Conservation (phyloP, 2,113 vertebrate species). For the Hymenochirus boettgeri region DNA sequence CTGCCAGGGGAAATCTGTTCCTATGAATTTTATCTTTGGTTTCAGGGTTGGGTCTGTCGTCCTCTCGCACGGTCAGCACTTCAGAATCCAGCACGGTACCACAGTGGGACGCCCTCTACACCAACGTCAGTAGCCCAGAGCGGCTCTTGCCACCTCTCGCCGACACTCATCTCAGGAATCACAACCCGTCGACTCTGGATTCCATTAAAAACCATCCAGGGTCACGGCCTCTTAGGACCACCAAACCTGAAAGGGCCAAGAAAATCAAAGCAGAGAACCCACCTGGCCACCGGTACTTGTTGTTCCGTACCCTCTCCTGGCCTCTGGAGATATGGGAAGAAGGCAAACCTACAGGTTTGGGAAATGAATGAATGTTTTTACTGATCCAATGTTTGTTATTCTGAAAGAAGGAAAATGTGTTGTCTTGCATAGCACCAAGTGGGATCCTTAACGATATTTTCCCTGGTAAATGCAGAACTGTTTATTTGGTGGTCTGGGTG, state of each 20-base stretch:
- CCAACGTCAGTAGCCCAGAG: slow-evolving; percentile 84
- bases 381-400: too few relatives aligned
- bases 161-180: slow-evolving; percentile 89
- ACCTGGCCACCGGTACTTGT: slow-evolving; percentile 80
- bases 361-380: not conserved
- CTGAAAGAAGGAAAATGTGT: too few relatives aligned
- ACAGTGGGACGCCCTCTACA: slow-evolving; percentile 75
- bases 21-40: too few relatives aligned
- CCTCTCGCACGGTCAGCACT: slow-evolving; percentile 62
- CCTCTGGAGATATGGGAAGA: slow-evolving; percentile 87
- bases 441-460: too few relatives aligned
- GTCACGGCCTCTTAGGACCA: slow-evolving; percentile 80
- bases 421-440: too few relatives aligned
- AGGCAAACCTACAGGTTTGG: slow-evolving; percentile 93
- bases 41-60: slow-evolving; percentile 82
- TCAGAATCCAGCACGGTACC: slow-evolving; percentile 70
- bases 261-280: slow-evolving; percentile 94
- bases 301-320: slow-evolving; percentile 91
- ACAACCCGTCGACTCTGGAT: slow-evolving; percentile 77
- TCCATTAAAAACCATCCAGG: slow-evolving; percentile 80
- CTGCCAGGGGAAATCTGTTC: too few relatives aligned
- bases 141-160: slow-evolving; percentile 74
- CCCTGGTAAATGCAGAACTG: too few relatives aligned
- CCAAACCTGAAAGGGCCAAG: slow-evolving; percentile 83
- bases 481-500: too few relatives aligned